Evolutionary conservation across 2,113 vertebrate genomes (phyloP).

Genomic region (Antechinus stuartii): DNA sequence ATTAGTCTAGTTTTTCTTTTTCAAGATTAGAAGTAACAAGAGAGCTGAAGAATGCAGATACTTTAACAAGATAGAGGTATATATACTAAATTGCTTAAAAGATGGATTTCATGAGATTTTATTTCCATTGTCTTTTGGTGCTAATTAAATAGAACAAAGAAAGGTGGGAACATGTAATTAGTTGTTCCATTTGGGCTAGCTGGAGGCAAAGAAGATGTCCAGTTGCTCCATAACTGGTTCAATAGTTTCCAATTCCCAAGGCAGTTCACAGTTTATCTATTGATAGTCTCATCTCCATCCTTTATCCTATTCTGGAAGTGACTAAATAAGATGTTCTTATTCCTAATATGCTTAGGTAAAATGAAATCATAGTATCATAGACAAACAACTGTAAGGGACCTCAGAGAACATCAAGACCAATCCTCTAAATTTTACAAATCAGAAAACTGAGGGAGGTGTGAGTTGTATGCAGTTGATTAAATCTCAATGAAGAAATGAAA

Average conservation of each 20-base stretch:
- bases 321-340: background rate
- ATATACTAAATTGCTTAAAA: conserved; percentile 9
- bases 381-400: background rate
- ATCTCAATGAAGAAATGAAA: background rate
- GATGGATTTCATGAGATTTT: background rate
- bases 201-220: background rate
- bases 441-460: background rate
- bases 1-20: background rate
- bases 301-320: background rate
- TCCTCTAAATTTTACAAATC: background rate
- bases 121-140: conserved; percentile 36
- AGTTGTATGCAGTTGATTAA: background rate
- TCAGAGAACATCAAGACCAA: background rate
- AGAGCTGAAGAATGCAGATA: conserved; percentile 23
- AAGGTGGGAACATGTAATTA: background rate
- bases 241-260: background rate
- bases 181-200: background rate
- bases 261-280: background rate
- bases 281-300: background rate
- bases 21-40: background rate
- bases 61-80: background rate
- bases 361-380: background rate
- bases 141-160: background rate
- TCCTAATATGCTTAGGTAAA: background rate
- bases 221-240: background rate